Evolutionary conservation across 2,888 invertebrate genomes (phyloP).

Genomic region (Calameuta idolon): DNA sequence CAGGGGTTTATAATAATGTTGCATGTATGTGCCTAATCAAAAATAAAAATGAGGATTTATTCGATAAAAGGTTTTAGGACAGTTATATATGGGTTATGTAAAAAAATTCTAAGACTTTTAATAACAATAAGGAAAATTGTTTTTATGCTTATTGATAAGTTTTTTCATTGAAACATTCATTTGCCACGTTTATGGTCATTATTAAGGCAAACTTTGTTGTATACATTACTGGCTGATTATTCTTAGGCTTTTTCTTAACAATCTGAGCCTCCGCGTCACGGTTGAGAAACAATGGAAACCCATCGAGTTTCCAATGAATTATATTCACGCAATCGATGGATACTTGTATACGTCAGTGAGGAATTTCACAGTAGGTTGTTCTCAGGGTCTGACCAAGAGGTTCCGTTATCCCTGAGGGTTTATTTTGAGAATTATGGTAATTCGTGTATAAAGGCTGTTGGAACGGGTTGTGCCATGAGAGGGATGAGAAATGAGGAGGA

Average conservation of each 20-base stretch:
- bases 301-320: background rate
- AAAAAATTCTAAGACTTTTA: background rate
- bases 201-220: background rate
- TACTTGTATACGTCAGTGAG: background rate
- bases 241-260: background rate
- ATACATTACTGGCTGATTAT: background rate
- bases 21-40: background rate
- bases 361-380: background rate
- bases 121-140: background rate
- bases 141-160: background rate
- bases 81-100: too few relatives aligned
- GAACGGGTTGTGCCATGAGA: background rate
- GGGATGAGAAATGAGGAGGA: background rate
- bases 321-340: background rate
- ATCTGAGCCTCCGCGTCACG: background rate
- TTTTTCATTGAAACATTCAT: background rate
- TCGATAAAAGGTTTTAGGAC: background rate
- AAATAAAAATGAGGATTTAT: background rate
- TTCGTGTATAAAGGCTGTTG: background rate
- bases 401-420: background rate
- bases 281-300: background rate
- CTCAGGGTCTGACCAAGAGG: background rate
- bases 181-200: background rate
- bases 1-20: background rate
- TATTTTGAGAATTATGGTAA: constrained; percentile 2